Evolutionary conservation across 2,113 vertebrate species (phyloP).

Genomic region (Dipodomys ordii): DNA sequence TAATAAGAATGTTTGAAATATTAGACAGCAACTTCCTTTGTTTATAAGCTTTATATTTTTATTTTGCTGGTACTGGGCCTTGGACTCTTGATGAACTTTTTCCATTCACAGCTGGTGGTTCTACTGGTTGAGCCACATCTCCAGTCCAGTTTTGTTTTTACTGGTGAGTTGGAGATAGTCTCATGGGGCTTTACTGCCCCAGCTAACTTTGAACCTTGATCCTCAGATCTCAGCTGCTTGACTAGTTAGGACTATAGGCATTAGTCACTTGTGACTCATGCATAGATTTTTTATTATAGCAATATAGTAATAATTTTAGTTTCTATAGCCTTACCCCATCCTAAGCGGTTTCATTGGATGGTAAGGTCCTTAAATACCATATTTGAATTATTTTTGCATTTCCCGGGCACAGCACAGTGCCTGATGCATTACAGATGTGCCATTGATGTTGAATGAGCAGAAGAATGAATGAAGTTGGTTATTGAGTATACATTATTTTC

Average conservation of each 20-base stretch:
- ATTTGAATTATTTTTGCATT: not conserved
- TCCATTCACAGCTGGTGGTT: no score
- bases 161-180: no score
- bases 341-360: not conserved
- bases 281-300: not conserved
- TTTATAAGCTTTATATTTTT: not conserved
- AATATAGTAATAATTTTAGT: not conserved
- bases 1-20: not conserved
- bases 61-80: not conserved
- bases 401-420: no score
- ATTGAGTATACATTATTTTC: fast-evolving
- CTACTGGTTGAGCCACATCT: no score
- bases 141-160: no score
- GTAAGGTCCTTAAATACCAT: not conserved
- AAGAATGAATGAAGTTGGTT: not conserved
- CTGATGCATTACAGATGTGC: not conserved
- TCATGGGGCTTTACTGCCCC: no score
- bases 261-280: no score
- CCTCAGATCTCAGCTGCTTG: no score
- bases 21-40: not conserved
- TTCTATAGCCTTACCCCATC: not conserved
- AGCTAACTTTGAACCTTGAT: no score
- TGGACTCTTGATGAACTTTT: not conserved
- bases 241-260: no score
- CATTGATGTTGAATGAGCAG: not conserved